These are phyloP conservation scores for Rhinoptilus africanus DNA, from an alignment of 2,113 vertebrate species.

Conservation along the genomic window DNA sequence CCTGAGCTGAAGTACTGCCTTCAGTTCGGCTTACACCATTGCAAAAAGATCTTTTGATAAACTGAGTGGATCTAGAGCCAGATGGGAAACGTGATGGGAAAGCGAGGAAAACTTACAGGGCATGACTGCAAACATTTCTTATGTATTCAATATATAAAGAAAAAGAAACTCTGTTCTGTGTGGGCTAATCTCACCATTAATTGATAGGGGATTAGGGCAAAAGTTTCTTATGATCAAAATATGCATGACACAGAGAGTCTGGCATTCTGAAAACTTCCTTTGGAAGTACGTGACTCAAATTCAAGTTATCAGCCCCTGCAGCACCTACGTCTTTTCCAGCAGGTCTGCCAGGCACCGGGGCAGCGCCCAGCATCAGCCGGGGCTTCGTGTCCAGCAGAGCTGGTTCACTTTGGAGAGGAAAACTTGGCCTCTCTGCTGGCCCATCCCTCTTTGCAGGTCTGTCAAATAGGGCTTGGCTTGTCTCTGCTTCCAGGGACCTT, in stretches of 20 bases:
- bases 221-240: background rate
- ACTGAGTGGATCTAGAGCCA: background rate
- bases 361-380: accelerated
- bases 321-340: background rate
- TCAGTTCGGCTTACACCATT: background rate
- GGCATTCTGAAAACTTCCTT: background rate
- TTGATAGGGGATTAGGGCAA: background rate
- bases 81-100: background rate
- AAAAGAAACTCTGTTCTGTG: background rate
- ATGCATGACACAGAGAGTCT: background rate
- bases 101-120: background rate
- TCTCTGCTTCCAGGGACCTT: background rate
- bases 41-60: background rate
- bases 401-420: background rate
- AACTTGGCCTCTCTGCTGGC: background rate
- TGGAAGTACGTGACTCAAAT: background rate
- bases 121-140: background rate
- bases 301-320: background rate
- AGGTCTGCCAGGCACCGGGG: background rate
- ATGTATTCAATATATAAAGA: background rate
- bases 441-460: background rate
- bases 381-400: background rate
- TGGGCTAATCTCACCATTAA: background rate
- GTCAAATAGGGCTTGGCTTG: background rate
- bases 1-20: background rate